Evolutionary conservation across 2,113 vertebrate species (phyloP).

Genomic region (Aplodontia rufa): DNA sequence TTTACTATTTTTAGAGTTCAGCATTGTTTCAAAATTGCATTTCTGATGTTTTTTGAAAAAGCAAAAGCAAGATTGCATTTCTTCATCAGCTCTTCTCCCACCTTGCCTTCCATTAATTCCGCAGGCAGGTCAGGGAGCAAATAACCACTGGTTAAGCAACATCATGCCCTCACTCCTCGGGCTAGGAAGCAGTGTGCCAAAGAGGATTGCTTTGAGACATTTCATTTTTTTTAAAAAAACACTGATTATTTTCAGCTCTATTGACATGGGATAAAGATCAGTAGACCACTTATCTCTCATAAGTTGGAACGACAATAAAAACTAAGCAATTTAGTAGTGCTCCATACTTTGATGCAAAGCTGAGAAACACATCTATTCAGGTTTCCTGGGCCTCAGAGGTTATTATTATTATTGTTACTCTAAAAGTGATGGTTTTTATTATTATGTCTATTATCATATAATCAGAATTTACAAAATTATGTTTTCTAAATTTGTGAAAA

Average conservation of each 20-base stretch:
- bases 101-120: not conserved
- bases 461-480: not conserved
- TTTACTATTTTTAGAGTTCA: slow-evolving; percentile 1
- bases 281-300: not conserved
- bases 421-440: not conserved
- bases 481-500: not conserved
- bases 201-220: not conserved
- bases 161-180: not conserved
- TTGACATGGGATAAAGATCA: not conserved
- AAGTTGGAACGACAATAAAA: not conserved
- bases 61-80: not conserved
- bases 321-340: not conserved
- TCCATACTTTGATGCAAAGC: not conserved
- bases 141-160: fast-evolving
- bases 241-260: not conserved
- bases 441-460: not conserved
- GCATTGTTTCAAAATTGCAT: not conserved
- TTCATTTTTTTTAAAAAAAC: not conserved
- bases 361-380: not conserved
- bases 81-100: not conserved
- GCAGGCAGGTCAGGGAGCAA: not conserved
- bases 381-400: not conserved
- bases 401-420: not conserved
- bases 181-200: not conserved
- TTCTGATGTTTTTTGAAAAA: not conserved